Conservation (phyloP, 2,888 invertebrate genomes). For the Clitarchus hookeri region DNA sequence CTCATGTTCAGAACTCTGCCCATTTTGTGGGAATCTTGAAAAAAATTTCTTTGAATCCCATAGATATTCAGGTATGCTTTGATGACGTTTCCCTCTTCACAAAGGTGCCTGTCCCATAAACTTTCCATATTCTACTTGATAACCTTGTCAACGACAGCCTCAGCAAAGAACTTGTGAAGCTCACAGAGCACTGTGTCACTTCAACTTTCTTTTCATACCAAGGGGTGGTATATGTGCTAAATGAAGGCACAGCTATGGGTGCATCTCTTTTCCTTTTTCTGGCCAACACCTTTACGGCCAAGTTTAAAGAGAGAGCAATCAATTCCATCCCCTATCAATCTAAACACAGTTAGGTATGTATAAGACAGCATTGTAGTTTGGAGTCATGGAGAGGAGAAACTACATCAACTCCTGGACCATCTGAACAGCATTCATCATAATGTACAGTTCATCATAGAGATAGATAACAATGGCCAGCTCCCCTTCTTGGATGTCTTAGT, state of each 20-base stretch:
- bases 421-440: too few species aligned
- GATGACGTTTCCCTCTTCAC: conserved; percentile 29
- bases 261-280: background rate
- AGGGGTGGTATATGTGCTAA: background rate
- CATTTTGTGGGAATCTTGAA: conserved; percentile 21
- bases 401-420: too few species aligned
- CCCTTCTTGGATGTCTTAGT: too few species aligned
- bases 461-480: too few species aligned
- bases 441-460: too few species aligned
- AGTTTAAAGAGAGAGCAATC: background rate
- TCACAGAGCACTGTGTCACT: background rate
- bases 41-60: conserved; percentile 12
- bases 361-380: background rate
- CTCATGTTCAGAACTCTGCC: conserved; percentile 8
- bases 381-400: too few species aligned
- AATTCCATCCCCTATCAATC: background rate
- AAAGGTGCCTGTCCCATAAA: background rate
- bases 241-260: background rate
- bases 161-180: background rate
- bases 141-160: background rate
- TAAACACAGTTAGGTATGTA: background rate
- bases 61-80: conserved; percentile 21
- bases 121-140: background rate
- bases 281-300: background rate
- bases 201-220: background rate